These are phyloP conservation scores for Zosterops hypoxanthus DNA, from an alignment of 2,113 vertebrate genomes.

Conservation along the genomic window DNA sequence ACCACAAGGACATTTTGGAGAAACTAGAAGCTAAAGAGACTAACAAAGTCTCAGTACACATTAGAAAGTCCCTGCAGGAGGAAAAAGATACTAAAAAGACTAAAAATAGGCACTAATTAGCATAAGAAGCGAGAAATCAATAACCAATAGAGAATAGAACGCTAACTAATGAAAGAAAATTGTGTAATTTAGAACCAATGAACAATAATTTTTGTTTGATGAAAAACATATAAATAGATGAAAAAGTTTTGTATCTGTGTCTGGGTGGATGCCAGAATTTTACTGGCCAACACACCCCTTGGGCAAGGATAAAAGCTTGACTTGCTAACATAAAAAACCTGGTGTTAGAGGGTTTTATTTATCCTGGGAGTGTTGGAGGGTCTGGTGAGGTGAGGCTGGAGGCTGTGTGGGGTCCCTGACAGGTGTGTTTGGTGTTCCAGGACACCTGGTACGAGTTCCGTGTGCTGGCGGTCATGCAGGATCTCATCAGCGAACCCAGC, in stretches of 20 bases:
- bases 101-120: not conserved
- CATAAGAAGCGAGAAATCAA: slow-evolving; percentile 1
- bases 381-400: not conserved
- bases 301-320: not conserved
- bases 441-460: slow-evolving; percentile 99
- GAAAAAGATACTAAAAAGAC: not conserved
- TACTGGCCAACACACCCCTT: not conserved
- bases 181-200: not conserved
- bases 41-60: not conserved
- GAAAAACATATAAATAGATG: not conserved
- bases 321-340: not conserved
- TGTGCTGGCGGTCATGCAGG: slow-evolving; percentile 98
- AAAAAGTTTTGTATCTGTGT: not conserved
- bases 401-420: not conserved
- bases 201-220: not conserved
- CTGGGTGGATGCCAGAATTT: not conserved
- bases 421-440: slow-evolving; percentile 64
- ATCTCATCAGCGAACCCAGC: slow-evolving; percentile 98
- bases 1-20: not conserved
- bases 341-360: not conserved
- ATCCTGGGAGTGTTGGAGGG: not conserved
- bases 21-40: not conserved
- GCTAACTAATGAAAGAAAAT: not conserved
- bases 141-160: not conserved
- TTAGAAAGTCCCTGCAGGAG: not conserved